Evolutionary conservation across 2,113 vertebrate species (phyloP).

Genomic region (Notarius quadriscutis): DNA sequence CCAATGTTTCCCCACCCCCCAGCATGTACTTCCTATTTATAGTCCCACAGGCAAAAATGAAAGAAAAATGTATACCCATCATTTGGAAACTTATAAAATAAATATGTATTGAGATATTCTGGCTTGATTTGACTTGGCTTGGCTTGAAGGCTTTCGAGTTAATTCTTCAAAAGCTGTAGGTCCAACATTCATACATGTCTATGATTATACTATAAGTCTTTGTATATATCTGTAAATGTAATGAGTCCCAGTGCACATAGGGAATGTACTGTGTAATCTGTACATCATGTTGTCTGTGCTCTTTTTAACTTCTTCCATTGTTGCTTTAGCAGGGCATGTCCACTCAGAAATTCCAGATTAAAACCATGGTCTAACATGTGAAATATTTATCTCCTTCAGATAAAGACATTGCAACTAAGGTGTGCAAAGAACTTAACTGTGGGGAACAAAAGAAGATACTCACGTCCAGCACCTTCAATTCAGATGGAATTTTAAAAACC

Average conservation of each 20-base stretch:
- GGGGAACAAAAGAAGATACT: neutral
- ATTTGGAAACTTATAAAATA: neutral
- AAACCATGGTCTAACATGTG: neutral
- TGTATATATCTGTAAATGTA: neutral
- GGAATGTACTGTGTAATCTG: neutral
- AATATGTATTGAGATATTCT: neutral
- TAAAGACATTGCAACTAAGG: rapidly evolving
- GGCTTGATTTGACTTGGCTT: neutral
- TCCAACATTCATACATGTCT: too few species aligned
- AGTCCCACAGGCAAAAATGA: neutral
- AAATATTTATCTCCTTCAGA: constrained; percentile 11
- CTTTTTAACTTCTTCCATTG: neutral
- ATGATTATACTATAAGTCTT: too few species aligned
- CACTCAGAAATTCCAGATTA: neutral
- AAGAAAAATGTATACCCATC: neutral
- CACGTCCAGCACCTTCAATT: rapidly evolving
- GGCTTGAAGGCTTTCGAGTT: too few species aligned
- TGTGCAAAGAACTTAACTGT: constrained; percentile 52
- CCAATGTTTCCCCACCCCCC: neutral
- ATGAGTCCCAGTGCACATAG: neutral
- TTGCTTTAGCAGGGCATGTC: neutral
- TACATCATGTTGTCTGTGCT: neutral
- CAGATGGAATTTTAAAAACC: rapidly evolving
- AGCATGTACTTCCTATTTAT: neutral
- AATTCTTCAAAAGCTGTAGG: too few species aligned